phyloP scores from a whole-genome alignment of 2,797 vertebrate species.

The Tapirus indicus region DNA sequence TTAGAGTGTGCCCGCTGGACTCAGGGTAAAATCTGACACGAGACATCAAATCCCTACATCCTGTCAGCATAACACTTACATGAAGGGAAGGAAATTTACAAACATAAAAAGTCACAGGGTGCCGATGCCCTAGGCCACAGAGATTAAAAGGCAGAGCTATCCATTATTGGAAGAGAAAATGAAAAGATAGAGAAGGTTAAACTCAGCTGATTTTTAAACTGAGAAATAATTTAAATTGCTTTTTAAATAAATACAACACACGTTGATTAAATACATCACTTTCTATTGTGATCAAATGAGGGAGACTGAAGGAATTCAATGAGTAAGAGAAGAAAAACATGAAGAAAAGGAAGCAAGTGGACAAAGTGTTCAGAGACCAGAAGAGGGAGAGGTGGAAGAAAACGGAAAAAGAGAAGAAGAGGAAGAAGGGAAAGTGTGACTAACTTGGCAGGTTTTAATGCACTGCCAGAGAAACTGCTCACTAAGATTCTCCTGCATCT shows the following conservation, averaged over 20 bases:
- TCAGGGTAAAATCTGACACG: neutral
- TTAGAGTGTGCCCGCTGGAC: constrained; percentile 50
- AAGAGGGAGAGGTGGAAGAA: neutral
- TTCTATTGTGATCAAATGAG: neutral
- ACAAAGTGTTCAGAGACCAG: neutral
- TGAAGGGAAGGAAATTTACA: neutral
- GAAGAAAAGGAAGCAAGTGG: neutral
- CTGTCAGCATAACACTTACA: neutral
- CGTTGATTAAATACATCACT: neutral
- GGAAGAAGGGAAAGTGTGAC: neutral
- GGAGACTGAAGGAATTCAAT: neutral
- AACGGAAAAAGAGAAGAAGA: neutral
- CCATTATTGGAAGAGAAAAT: neutral
- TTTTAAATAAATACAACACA: neutral
- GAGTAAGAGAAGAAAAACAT: neutral
- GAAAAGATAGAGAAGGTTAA: neutral
- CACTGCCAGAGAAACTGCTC: neutral
- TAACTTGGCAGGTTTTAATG: neutral
- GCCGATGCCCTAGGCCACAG: neutral
- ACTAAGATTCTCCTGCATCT: neutral
- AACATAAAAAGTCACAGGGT: neutral
- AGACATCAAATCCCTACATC: neutral
- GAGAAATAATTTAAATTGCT: neutral
- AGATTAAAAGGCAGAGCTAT: constrained; percentile 23
- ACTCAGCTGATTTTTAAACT: neutral